A percentile compares a stretch with the other conserved stretches of the same genome.
Evolutionary conservation across 2,888 invertebrate genomes (phyloP).

Genomic region (Aspidiotus rigidus): DNA sequence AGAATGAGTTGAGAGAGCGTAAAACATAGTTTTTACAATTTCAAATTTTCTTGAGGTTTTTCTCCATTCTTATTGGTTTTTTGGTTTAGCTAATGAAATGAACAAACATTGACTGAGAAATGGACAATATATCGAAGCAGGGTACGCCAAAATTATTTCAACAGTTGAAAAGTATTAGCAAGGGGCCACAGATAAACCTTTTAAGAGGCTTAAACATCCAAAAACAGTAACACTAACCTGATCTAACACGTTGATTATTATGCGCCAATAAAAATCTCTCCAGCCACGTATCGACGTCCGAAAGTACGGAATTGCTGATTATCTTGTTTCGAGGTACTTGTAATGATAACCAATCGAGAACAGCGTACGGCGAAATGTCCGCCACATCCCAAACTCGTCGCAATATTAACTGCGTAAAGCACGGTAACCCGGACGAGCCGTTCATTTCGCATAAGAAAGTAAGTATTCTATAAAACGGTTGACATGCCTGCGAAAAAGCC

Average conservation of each 20-base stretch:
- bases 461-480: constrained; percentile 84
- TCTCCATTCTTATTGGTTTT: no score
- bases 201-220: no score
- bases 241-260: constrained; percentile 74
- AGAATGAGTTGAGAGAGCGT: no score
- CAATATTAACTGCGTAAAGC: constrained; percentile 80
- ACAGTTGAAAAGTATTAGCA: background rate
- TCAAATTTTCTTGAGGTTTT: no score
- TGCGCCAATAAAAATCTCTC: constrained; percentile 80
- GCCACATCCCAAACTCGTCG: constrained; percentile 83
- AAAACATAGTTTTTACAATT: no score
- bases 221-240: constrained; percentile 48
- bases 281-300: constrained; percentile 83
- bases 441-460: constrained; percentile 71
- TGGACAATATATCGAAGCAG: background rate
- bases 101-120: no score
- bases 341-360: constrained; percentile 81
- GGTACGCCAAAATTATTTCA: background rate
- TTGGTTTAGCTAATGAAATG: no score
- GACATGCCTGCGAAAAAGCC: constrained; percentile 55
- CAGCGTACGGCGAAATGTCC: constrained; percentile 82
- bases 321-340: constrained; percentile 77
- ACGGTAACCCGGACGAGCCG: constrained; percentile 64
- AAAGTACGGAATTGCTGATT: constrained; percentile 84
- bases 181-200: no score